phyloP scores from a whole-genome alignment of 2,113 vertebrate species.

The Proteles cristata region DNA sequence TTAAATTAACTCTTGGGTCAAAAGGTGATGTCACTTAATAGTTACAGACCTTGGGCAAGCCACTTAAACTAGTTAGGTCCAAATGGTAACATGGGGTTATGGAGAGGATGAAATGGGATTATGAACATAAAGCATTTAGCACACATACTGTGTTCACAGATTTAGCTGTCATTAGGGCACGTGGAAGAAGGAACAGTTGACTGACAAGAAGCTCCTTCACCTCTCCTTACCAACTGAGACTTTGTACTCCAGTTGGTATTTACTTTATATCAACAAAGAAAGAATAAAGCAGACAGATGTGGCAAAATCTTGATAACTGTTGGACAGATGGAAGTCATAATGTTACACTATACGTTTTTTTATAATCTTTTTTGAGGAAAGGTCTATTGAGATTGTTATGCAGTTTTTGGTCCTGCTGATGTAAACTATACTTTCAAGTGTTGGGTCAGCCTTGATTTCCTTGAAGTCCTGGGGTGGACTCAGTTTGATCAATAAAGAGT shows the following conservation, averaged over 20 bases:
- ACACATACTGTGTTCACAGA: neutral
- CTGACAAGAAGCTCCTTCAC: neutral
- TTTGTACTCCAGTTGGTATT: neutral
- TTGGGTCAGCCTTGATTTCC: neutral
- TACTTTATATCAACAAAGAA: neutral
- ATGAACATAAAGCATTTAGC: neutral
- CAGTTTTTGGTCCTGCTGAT: neutral
- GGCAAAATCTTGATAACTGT: neutral
- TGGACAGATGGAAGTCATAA: neutral
- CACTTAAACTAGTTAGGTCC: neutral
- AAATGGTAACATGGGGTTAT: neutral
- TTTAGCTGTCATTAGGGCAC: neutral
- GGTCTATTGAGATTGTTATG: neutral
- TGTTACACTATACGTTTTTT: neutral
- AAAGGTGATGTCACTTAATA: neutral
- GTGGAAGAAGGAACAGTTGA: neutral
- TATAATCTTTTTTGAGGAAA: neutral
- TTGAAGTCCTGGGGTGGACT: neutral
- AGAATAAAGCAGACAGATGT: neutral
- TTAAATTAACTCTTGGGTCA: neutral
- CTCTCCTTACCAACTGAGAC: neutral
- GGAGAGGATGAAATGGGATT: neutral
- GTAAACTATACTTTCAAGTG: neutral
- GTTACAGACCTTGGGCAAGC: neutral
- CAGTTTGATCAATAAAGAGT: neutral